Evolutionary conservation across 2,888 invertebrate species (phyloP), one percentile per base, ranked within the genome.

Genomic region (Polia nebulosa): DNA sequence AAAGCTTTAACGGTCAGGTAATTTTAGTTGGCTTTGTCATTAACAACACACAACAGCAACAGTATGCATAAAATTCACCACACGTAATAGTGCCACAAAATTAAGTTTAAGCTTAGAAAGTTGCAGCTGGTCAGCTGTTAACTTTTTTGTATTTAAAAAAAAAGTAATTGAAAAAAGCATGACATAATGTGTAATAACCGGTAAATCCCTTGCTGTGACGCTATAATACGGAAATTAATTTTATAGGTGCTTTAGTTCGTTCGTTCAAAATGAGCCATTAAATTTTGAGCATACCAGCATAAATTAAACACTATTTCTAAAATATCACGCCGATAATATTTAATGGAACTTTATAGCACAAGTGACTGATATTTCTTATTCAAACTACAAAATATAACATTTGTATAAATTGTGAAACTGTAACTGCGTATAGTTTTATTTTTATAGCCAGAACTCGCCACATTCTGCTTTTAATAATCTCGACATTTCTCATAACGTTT

Each of bases 401-500:
- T 69, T 67, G 22, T 77, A 39, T 63, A 65, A 64, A 61, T 56
- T 51, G 2, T 62, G 65, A 52, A 72, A 81, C 52, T 11, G 9
- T 74, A 57, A 79, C 64, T 45, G 58, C 44, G 5, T 63, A 52
- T 55, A 70, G 64, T 71, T 79, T 73, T 79, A 80, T 79, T 74
- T 78, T 69, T 63, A 80, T 73, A 51, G 61, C 67, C 63, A 72
- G 76, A 81, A 69, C 73, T 81, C 80, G 72, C 80, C 82, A 83
- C 82, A 85, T 83, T 84, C 82, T 81, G 52, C 29, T 68, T 66
- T 60, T 82, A 81, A 86, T 86, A 87, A 85, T 74, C 75, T 76
- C 66, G 39, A 45, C 81, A 85, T 85, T 81, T 85, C 77, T 86
- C 87, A 86, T 87, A 83, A 82, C 78, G 69, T 76, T 80, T 80